A percentile compares a stretch with the other conserved stretches of the same genome.
These are phyloP conservation scores for Lysandra coridon DNA, from an alignment of 2,888 invertebrate genomes.

Conservation along the genomic window DNA sequence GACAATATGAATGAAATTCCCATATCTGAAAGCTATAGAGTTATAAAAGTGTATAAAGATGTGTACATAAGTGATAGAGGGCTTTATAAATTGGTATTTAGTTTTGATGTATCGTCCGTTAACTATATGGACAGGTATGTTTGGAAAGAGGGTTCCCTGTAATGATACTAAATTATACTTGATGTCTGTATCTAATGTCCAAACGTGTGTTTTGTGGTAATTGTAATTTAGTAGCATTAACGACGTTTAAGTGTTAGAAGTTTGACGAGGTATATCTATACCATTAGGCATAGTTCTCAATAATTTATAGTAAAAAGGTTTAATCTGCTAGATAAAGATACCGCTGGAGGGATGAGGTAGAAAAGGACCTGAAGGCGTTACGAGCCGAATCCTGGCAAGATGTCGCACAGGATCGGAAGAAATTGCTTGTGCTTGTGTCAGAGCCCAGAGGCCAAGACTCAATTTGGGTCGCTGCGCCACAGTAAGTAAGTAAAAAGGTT, in stretches of 20 bases:
- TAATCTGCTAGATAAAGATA: too few species aligned
- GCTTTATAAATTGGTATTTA: slow-evolving; percentile 60
- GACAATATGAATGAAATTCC: neutral
- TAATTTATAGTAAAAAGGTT: too few species aligned
- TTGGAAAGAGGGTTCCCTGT: slow-evolving; percentile 21
- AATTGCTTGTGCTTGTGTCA: too few species aligned
- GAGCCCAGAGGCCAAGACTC: too few species aligned
- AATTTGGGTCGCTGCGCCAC: too few species aligned
- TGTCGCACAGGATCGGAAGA: too few species aligned
- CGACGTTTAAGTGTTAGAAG: neutral
- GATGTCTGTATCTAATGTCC: neutral
- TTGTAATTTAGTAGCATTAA: neutral
- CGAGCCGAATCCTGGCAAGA: too few species aligned
- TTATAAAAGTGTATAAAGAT: slow-evolving; percentile 66
- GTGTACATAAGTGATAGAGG: slow-evolving; percentile 63
- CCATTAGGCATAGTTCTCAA: too few species aligned
- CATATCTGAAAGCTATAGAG: slow-evolving; percentile 60
- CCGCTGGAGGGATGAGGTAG: too few species aligned
- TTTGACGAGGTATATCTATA: neutral
- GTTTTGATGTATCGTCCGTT: slow-evolving; percentile 64
- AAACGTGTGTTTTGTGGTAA: neutral
- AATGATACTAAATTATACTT: slow-evolving; percentile 8
- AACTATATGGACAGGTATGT: slow-evolving; percentile 41
- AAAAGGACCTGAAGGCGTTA: too few species aligned
- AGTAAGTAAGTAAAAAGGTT: too few species aligned